Evolutionary conservation across 2,113 vertebrate genomes (phyloP).

Genomic region (Carlito syrichta): DNA sequence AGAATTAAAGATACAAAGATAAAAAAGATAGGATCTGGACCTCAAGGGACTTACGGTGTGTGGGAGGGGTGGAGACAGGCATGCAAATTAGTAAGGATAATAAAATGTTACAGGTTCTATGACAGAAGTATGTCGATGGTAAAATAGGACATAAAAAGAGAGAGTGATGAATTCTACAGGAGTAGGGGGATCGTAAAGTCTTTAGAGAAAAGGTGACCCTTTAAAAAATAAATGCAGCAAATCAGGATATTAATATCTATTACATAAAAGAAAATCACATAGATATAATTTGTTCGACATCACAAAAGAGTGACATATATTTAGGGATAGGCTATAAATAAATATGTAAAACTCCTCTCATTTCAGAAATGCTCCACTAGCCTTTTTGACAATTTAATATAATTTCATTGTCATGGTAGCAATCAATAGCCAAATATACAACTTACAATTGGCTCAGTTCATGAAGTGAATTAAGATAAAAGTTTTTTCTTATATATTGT

Average conservation of each 20-base stretch:
- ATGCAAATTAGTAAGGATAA: conserved; percentile 39
- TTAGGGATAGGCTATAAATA: not conserved
- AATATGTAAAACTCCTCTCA: not conserved
- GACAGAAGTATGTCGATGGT: not conserved
- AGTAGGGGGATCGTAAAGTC: not conserved
- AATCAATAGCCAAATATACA: not conserved
- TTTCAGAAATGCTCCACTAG: not conserved
- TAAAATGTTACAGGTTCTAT: conserved; percentile 35
- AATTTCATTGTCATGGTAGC: not conserved
- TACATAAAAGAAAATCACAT: not conserved
- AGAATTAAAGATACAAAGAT: not conserved
- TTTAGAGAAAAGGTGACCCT: conserved; percentile 47
- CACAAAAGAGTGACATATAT: not conserved
- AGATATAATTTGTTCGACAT: not conserved
- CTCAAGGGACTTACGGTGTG: not conserved
- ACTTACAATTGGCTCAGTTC: not conserved
- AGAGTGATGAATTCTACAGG: not conserved
- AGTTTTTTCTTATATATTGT: not conserved
- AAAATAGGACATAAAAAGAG: conserved; percentile 38
- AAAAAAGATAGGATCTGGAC: not conserved
- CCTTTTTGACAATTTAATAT: not conserved
- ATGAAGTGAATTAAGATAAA: not conserved
- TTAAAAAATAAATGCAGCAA: conserved; percentile 35
- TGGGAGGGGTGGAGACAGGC: not conserved
- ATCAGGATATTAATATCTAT: not conserved